These are phyloP conservation scores for Epirrhoe tristata DNA, from an alignment of 2,888 invertebrate genomes.

Conservation along the genomic window DNA sequence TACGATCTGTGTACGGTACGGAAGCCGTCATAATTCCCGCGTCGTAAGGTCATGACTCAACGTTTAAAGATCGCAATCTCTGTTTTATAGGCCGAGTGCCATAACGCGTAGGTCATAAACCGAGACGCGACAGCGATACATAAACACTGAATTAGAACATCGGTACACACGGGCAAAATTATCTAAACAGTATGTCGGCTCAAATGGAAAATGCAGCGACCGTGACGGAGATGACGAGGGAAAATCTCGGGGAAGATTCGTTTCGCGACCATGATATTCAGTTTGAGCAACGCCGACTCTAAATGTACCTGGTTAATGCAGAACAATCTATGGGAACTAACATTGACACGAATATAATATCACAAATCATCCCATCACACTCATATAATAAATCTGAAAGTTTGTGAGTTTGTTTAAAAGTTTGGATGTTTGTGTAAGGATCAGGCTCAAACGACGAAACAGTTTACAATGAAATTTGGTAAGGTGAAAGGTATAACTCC, in stretches of 20 bases:
- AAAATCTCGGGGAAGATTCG: conserved; percentile 4
- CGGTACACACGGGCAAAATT: conserved; percentile 38
- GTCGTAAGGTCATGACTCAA: conserved; percentile 47
- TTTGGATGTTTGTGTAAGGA: too few species aligned
- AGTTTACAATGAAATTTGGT: too few species aligned
- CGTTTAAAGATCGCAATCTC: conserved; percentile 62
- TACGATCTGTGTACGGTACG: conserved; percentile 25
- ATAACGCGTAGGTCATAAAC: conserved; percentile 62
- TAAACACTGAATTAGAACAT: conserved; percentile 53
- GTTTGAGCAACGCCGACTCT: conserved; percentile 3
- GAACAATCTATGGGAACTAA: background rate
- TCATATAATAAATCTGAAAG: too few species aligned
- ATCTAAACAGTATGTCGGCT: conserved; percentile 41
- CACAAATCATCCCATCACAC: background rate
- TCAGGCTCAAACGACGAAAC: too few species aligned
- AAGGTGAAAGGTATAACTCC: too few species aligned
- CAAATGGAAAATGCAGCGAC: conserved; percentile 34
- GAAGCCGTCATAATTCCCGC: conserved; percentile 43
- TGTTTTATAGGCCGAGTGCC: conserved; percentile 60
- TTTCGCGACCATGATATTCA: background rate
- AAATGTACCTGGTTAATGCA: background rate
- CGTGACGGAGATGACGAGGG: conserved; percentile 23
- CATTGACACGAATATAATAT: background rate
- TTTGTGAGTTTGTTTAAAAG: too few species aligned
- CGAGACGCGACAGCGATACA: conserved; percentile 58